These are phyloP conservation scores for Hypomecis punctinalis DNA, from an alignment of 2,888 invertebrate species.

Conservation along the genomic window DNA sequence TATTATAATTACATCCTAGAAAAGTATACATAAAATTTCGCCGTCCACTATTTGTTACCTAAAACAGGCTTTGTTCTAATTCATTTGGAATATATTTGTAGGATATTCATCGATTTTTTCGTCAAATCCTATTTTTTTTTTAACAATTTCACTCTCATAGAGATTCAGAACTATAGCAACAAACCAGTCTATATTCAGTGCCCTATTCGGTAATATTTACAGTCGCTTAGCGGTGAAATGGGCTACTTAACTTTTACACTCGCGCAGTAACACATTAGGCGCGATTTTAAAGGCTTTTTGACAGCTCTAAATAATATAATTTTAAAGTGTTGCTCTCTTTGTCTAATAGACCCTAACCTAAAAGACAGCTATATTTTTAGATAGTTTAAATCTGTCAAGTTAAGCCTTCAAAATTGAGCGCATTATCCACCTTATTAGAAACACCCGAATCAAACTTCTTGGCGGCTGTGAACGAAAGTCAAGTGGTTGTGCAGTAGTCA, in stretches of 20 bases:
- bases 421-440: too few species aligned
- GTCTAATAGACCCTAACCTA: too few species aligned
- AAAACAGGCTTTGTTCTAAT: constrained; percentile 20
- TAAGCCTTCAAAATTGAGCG: too few species aligned
- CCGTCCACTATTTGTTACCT: neutral
- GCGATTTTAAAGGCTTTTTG: too few species aligned
- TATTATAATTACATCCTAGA: neutral
- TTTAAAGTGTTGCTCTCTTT: too few species aligned
- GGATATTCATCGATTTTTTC: neutral
- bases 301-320: too few species aligned
- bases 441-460: too few species aligned
- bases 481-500: too few species aligned
- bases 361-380: too few species aligned
- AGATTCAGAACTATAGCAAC: constrained; percentile 69
- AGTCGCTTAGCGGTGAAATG: constrained; percentile 72
- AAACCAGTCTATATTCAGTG: constrained; percentile 77
- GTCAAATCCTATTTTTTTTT: neutral
- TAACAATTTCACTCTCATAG: constrained; percentile 66
- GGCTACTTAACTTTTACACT: constrained; percentile 39
- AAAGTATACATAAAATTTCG: constrained; percentile 5
- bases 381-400: too few species aligned
- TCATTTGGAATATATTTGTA: constrained; percentile 1
- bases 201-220: constrained; percentile 65
- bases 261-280: neutral
- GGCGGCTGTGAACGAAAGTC: too few species aligned